Percentiles rank a stretch among this genome's conserved stretches.
Conservation (phyloP, 2,888 invertebrate species). For the Teleogryllus oceanicus region DNA sequence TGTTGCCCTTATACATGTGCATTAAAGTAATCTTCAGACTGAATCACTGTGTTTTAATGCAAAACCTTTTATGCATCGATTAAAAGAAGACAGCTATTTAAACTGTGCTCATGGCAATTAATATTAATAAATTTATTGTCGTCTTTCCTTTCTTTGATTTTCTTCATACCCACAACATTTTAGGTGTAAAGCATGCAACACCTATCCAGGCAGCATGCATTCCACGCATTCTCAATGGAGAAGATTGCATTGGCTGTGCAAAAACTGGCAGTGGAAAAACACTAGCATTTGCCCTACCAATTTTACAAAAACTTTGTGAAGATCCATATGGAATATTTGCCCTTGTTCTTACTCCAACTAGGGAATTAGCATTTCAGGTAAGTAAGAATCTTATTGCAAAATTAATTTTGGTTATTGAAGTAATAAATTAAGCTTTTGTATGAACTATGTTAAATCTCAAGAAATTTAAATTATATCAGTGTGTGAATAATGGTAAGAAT, state of each 20-base stretch:
- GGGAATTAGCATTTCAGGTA: conserved; percentile 84
- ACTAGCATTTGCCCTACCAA: conserved; percentile 92
- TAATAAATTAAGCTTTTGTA: conserved; percentile 22
- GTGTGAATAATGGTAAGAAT: not conserved
- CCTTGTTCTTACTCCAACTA: conserved; percentile 89
- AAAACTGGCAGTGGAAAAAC: conserved; percentile 99
- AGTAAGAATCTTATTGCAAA: not conserved
- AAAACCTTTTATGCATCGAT: not conserved
- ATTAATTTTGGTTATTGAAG: conserved; percentile 20
- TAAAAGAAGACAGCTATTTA: no score
- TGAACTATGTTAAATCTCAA: conserved; percentile 20
- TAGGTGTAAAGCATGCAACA: conserved; percentile 74
- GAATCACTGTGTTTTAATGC: not conserved
- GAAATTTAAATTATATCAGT: not conserved
- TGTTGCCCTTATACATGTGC: no score
- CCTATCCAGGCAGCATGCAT: conserved; percentile 80
- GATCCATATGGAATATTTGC: conserved; percentile 97
- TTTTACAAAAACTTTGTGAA: conserved; percentile 83
- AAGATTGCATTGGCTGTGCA: conserved; percentile 91
- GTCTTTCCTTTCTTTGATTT: no score
- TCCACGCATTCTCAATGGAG: conserved; percentile 69
- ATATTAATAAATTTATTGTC: no score
- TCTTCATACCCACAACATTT: conserved; percentile 34
- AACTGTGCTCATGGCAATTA: no score
- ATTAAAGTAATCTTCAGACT: no score